Evolutionary conservation across 2,888 invertebrate genomes (phyloP).

Genomic region (Bimastos eiseni): DNA sequence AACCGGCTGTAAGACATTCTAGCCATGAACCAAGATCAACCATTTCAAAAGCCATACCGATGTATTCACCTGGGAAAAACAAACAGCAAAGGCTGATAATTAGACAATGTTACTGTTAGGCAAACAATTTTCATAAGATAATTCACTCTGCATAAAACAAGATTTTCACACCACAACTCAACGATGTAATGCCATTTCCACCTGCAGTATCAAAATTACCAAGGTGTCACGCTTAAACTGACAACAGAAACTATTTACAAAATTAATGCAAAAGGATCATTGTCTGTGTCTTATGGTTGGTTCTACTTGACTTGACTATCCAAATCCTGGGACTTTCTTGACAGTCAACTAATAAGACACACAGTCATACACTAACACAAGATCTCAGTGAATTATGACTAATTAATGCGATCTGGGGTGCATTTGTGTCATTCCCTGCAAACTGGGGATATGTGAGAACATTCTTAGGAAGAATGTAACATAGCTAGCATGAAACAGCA

Average conservation of each 20-base stretch:
- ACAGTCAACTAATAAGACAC: too few relatives aligned
- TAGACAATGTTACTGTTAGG: neutral
- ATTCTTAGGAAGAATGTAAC: too few relatives aligned
- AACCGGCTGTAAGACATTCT: neutral
- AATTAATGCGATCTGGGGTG: too few relatives aligned
- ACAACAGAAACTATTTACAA: neutral
- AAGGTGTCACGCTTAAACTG: neutral
- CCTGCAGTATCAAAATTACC: neutral
- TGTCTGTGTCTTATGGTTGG: neutral
- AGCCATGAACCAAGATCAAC: neutral
- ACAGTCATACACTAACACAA: too few relatives aligned
- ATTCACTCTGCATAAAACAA: neutral
- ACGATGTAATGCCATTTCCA: neutral
- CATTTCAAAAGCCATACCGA: neutral
- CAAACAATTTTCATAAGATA: neutral
- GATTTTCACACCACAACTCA: neutral
- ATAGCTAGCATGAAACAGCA: too few relatives aligned
- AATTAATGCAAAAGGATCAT: neutral
- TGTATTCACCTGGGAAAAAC: neutral
- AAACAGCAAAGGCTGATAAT: neutral
- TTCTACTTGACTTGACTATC: too few relatives aligned
- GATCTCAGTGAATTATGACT: too few relatives aligned
- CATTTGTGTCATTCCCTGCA: too few relatives aligned
- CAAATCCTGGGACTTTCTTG: too few relatives aligned
- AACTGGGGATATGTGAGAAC: too few relatives aligned